Base-by-base conservation (phyloP, 2,797 vertebrate genomes). In the Rallus crepitans region DNA sequence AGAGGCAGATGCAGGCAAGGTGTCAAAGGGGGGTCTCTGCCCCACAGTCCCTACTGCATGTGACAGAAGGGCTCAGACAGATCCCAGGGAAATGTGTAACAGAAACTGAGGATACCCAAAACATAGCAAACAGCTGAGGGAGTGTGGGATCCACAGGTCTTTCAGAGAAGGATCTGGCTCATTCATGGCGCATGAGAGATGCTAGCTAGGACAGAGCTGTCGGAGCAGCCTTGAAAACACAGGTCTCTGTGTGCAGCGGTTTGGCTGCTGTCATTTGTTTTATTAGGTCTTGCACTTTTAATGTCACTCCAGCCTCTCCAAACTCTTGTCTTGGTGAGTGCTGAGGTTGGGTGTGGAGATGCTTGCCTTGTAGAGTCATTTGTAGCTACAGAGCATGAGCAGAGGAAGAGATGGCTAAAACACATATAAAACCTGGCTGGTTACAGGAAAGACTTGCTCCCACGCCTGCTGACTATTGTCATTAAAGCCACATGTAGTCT, bases 221-320 rank as follows among this genome's bases (percentile, higher is more conserved):
- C 15, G 53, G 37, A 70, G 72, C 53, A 90, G 16, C 25, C 15
- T 48, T 50, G 57, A 91, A 78, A 81, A 70, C 9, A 31, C 45
- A 59, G 40, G 42, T 52, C 39, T 70, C 12, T 12, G 24, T 16
- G 75, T 48, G 39, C 37, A 55, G 25, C 82, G 72, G 16, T 65
- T 93, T 55, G 60, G 30, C 37, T 50, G 33, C 18, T 89, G 37
- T 17, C 15, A n/a, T 75, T 90, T 31, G 55, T 68, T 94, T 95
- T 65, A 39, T 53, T 65, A 64, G 24, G 61, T 47, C 30, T 93
- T 94, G 81, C 1, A 1, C 47, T 90, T 86, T 68, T 76, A 72
- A 39, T 37, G 42, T 82, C 31, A 20, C 30, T 50, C 13, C 24
- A 60, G 55, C 12, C n/a, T 84, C 72, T 82, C 40, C 27, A 50